Evolutionary conservation across 2,113 vertebrate species (phyloP), one percentile per base, ranked within the genome.

Genomic region (Irena cyanogastra): DNA sequence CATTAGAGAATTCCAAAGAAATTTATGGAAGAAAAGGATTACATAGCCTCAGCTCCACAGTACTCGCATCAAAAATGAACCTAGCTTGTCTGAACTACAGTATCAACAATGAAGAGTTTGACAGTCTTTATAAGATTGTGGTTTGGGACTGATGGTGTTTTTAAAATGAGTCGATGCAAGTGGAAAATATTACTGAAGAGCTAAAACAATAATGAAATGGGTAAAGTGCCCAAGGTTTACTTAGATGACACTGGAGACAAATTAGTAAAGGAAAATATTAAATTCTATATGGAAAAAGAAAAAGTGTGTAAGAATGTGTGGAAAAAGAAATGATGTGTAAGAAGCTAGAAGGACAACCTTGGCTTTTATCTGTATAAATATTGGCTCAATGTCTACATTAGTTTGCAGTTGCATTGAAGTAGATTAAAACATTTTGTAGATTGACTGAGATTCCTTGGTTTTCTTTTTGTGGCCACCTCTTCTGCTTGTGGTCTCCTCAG

Each of bases 111-210:
- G 35, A 94, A 61, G 52, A 83, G 13, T 66, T 69, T 94, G 84
- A 90, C 50, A 41, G 6, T 56, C 45, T 83, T 84, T 84, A 50
- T 70, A 83, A 91, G 49, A 70, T 8, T 77, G 93, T 90, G 90
- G 42, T 95, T 95, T 95, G 87, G 59, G 74, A 72, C 81, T 50
- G 37, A 68, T 45, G 35, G 6, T 4, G 27, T 50, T 87, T 89
- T 83, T 68, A 13, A 95, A 89, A 27, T 52, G 81, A 84, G 35
- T 70, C 12, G 5, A 2, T 71, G 27, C 31, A 89, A 90, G 52
- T 83, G 88, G 88, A 90, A 94, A 71, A 82, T 78, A 79, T 49
- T 91, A 66, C 78, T 86, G 77, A 66, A 80, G 68, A 92, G 41
- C 56, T 90, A 49, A 92, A 92, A 31, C 39, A 81, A 13, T 92